Conservation (phyloP, 2,888 invertebrate genomes). For the Philopedon plagiatum region DNA sequence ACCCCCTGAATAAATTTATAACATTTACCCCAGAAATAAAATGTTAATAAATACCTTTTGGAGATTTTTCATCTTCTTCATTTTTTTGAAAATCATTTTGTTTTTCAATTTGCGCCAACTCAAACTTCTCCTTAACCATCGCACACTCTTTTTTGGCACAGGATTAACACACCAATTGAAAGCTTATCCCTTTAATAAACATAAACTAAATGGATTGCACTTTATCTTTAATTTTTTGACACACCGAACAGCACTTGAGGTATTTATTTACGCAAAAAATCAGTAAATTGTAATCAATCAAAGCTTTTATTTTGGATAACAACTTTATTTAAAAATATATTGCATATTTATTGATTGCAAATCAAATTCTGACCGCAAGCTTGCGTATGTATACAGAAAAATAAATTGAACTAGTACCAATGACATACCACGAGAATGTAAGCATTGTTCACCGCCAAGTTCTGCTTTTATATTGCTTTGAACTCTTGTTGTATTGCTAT, state of each 20-base stretch:
- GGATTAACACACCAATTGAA: conserved; percentile 6
- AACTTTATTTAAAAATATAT: not conserved
- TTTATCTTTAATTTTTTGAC: not conserved
- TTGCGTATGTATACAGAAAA: conserved; percentile 2
- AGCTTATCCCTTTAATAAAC: not conserved
- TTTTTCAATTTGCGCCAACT: conserved; percentile 34
- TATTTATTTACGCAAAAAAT: conserved; percentile 3
- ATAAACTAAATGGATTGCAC: not conserved
- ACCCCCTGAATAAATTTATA: no score
- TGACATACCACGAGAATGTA: conserved; percentile 21
- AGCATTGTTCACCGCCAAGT: conserved; percentile 19
- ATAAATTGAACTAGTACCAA: conserved; percentile 31
- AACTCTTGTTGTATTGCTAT: not conserved
- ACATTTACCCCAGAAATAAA: not conserved
- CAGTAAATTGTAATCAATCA: conserved; percentile 4
- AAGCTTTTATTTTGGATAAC: not conserved
- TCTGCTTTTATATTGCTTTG: conserved; percentile 28
- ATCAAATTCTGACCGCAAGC: not conserved
- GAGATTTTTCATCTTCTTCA: not conserved
- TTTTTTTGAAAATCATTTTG: conserved; percentile 4
- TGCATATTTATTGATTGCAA: not conserved
- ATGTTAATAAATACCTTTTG: not conserved
- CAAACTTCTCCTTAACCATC: conserved; percentile 34
- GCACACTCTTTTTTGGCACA: not conserved
- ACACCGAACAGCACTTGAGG: not conserved